Evolutionary conservation across 1,140 invertebrate genomes (phyloP), one percentile per base, ranked within the genome.

Genomic region (Drosophila ohnishii): DNA sequence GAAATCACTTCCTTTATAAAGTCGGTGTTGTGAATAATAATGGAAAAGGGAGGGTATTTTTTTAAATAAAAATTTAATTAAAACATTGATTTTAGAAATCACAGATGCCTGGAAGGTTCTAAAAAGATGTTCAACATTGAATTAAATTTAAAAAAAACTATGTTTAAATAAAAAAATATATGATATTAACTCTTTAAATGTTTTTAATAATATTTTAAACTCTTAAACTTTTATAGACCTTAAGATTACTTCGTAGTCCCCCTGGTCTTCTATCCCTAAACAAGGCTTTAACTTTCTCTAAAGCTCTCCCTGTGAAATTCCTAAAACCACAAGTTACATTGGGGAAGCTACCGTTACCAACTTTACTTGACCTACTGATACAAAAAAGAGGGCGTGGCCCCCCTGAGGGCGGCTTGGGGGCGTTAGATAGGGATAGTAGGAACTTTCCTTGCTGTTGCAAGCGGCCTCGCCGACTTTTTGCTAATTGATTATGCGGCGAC

Each of bases 401-500:
- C 0, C 3, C 11, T 2, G 61, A 10, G 61, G 61, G 53, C 39
- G 53, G 37, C 10, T 25, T 11, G 30, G 32, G 53, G 53, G 34
- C 34, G 53, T 28, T 34, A 34, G 28, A 61, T 64, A 19, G 37
- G 56, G 30, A 64, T 9, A 40, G 62, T 48, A 9, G 35, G n/a
- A 67, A 67, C 64, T 50, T 66, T 67, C 61, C 28, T 48, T 48
- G 59, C 62, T 22, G 37, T 16, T 30, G 30, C 28, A 37, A 10
- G 30, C 30, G 34, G 53, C 34, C 22, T 13, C 10, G 25, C 8
- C 16, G 22, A 19, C 32, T 72, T 71, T 40, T 50, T 59, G 51
- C 69, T 71, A 72, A 72, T 72, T 72, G 69, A 72, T 72, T 72
- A 72, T 45, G 51, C 69, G 66, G 65, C 69, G 44, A 50, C 66